Percentiles rank a stretch among this genome's conserved stretches.
Evolutionary conservation across 1,140 invertebrate genomes (phyloP).

Genomic region (Coptotermes formosanus): DNA sequence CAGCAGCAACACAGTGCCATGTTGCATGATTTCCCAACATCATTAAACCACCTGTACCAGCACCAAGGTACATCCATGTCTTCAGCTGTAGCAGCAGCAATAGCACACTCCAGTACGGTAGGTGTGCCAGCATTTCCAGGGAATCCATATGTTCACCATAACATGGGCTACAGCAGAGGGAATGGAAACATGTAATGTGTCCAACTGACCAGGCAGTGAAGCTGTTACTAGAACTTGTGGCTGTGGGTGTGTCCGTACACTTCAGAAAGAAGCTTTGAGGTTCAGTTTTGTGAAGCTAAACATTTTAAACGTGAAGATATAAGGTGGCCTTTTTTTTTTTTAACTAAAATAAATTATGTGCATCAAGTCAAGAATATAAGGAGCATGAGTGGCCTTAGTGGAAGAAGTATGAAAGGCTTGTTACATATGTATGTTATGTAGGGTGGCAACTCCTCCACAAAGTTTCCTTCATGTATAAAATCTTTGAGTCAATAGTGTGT

Average conservation of each 20-base stretch:
- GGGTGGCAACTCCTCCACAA: neutral
- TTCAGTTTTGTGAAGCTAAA: neutral
- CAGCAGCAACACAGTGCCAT: conserved; percentile 17
- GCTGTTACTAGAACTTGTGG: no score
- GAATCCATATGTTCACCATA: conserved; percentile 31
- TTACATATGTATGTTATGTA: neutral
- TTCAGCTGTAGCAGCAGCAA: conserved; percentile 32
- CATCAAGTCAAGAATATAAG: neutral
- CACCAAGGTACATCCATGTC: conserved; percentile 23
- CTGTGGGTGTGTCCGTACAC: no score
- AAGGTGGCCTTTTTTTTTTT: neutral
- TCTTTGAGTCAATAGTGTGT: no score
- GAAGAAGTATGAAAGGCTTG: neutral
- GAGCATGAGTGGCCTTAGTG: neutral
- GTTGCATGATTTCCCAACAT: conserved; percentile 26
- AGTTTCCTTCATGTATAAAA: neutral
- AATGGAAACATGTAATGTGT: conserved; percentile 26
- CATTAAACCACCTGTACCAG: conserved; percentile 32
- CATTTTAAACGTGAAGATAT: neutral
- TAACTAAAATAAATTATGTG: no score
- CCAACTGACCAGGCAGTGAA: neutral
- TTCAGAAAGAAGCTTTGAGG: no score
- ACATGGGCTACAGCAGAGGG: conserved; percentile 31
- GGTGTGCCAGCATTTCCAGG: conserved; percentile 32
- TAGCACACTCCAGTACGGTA: conserved; percentile 31